Base-by-base conservation (phyloP, 2,888 invertebrate genomes). In the Eupithecia vulgata region DNA sequence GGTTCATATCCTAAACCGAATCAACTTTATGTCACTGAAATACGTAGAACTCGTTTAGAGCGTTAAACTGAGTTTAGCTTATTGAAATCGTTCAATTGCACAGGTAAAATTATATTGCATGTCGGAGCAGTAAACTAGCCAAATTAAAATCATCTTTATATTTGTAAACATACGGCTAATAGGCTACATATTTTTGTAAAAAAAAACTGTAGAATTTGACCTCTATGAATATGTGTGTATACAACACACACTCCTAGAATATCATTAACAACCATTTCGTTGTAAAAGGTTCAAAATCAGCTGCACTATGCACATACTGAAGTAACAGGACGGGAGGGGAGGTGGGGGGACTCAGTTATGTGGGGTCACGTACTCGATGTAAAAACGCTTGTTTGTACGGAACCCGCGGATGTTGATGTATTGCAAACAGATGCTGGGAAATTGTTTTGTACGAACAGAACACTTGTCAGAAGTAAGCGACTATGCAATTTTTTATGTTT, bases 311-410 rank as follows among this genome's bases (percentile, higher is more conserved):
- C 66, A n/a, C 59, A n/a, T 64, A 48, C 65, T 48, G 72, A n/a
- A 57, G 21, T 17, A 57, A 59, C 59, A 37, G 68, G 25, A 35
- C 42, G 21, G 52, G 13, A 42, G 21, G 69, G 34, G 34, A 21
- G 37, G n/a, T 67, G 70, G 76, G 57, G 73, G 64, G 70, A 70
- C 74, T 76, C 76, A 70, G 76, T 80, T 81, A 81, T 76, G 80
- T 79, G 68, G 37, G 71, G 77, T 76, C 81, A 79, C 81, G 81
- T 76, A 67, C 68, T 66, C 64, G 75, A 67, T 76, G 77, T 78
- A 76, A 79, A 79, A 79, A 74, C 66, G 71, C 45, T 72, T 78
- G 75, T 76, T 79, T 77, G 68, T 77, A 61, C 62, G 70, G 75
- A 73, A 75, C 70, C 72, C 66, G 68, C 65, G 71, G 68, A 48